phyloP scores from a whole-genome alignment of 2,113 vertebrate species.

The Pollimyrus isidori region DNA sequence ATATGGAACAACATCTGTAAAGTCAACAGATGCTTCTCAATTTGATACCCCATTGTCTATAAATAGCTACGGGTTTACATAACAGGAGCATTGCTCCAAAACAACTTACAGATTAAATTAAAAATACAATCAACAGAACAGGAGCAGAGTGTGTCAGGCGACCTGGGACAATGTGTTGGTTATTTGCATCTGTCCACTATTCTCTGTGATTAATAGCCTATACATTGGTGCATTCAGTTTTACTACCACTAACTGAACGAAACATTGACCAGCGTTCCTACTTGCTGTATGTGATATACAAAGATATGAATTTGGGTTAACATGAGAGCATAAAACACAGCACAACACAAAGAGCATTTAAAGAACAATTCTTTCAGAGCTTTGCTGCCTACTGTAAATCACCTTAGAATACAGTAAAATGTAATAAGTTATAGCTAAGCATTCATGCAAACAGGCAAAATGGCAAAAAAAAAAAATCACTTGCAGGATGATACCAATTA shows the following conservation, averaged over 20 bases:
- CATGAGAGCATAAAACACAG: background rate
- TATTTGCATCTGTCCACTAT: background rate
- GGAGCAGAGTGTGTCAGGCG: background rate
- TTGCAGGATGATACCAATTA: background rate
- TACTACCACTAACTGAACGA: background rate
- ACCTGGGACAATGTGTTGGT: background rate
- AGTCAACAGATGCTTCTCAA: background rate
- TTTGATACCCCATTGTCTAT: background rate
- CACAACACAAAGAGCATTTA: background rate
- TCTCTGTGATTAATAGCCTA: background rate
- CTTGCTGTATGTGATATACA: background rate
- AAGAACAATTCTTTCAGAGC: background rate
- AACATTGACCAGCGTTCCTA: background rate
- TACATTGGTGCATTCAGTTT: background rate
- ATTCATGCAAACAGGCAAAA: background rate
- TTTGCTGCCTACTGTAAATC: background rate
- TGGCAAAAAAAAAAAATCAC: background rate
- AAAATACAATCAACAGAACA: background rate
- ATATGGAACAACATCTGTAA: background rate
- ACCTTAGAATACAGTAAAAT: background rate
- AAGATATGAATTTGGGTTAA: background rate
- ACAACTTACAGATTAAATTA: background rate
- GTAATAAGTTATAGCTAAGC: background rate
- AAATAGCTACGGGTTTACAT: background rate
- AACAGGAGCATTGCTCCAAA: background rate